Evolutionary conservation across 2,888 invertebrate genomes (phyloP).

Genomic region (Maniola hyperantus): DNA sequence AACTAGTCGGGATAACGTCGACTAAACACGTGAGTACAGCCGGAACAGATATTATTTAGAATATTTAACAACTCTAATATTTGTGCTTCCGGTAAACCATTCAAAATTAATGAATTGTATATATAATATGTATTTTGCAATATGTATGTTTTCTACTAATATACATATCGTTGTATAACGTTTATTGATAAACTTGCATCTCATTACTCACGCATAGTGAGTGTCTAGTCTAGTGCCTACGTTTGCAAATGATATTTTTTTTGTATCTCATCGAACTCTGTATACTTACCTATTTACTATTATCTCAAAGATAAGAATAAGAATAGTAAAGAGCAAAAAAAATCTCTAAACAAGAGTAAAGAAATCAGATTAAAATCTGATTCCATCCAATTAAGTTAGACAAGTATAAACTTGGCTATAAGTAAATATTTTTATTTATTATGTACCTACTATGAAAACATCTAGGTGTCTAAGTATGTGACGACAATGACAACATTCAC

Average conservation of each 20-base stretch:
- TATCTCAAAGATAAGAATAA: no score
- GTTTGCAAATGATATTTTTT: neutral
- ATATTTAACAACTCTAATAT: neutral
- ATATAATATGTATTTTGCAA: neutral
- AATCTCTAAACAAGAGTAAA: no score
- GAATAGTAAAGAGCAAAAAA: no score
- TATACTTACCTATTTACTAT: no score
- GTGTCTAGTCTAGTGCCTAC: neutral
- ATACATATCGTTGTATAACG: conserved; percentile 11
- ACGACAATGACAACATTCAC: conserved; percentile 27
- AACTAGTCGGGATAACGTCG: no score
- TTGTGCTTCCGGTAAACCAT: conserved; percentile 10
- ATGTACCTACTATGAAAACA: neutral
- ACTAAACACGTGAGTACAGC: no score
- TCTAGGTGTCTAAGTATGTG: conserved; percentile 14
- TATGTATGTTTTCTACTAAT: conserved; percentile 8
- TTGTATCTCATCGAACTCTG: neutral
- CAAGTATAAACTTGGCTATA: neutral
- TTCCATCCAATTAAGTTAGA: neutral
- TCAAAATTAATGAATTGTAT: neutral
- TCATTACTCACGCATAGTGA: neutral
- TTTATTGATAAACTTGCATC: neutral
- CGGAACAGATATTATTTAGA: no score
- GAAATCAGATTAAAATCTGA: no score
- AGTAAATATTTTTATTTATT: no score